Conservation (phyloP, 2,888 invertebrate genomes). For the Bruchidius siliquastri region DNA sequence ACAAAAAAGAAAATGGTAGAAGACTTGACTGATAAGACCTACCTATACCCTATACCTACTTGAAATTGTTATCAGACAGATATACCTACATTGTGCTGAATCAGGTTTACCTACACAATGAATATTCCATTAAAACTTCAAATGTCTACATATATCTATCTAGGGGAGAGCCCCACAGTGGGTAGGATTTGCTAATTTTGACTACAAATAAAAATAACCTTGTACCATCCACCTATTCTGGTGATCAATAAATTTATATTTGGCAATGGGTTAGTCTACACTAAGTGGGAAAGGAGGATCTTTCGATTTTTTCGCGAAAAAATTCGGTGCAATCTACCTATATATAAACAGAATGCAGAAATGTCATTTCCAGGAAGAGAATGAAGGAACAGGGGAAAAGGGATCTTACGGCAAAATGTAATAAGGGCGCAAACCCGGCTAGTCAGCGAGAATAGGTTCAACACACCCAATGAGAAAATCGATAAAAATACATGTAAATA, state of each 20-base stretch:
- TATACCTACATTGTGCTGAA: neutral
- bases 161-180: neutral
- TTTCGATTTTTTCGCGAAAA: neutral
- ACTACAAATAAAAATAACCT: neutral
- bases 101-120: neutral
- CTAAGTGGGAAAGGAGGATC: neutral
- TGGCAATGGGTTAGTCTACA: neutral
- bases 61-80: neutral
- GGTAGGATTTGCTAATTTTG: neutral
- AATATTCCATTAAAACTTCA: neutral
- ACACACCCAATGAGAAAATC: conserved; percentile 45
- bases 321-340: neutral
- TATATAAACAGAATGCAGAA: neutral
- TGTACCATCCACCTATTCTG: neutral
- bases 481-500: conserved; percentile 37
- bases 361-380: neutral
- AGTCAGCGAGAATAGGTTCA: conserved; percentile 36
- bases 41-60: too few species aligned
- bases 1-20: neutral
- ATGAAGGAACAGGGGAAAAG: conserved; percentile 21
- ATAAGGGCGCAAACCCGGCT: conserved; percentile 25
- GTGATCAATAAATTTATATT: neutral
- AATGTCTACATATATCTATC: neutral
- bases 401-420: conserved; percentile 26
- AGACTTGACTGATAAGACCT: neutral